phyloP scores from a whole-genome alignment of 2,113 vertebrate species.

The Odocoileus virginianus region DNA sequence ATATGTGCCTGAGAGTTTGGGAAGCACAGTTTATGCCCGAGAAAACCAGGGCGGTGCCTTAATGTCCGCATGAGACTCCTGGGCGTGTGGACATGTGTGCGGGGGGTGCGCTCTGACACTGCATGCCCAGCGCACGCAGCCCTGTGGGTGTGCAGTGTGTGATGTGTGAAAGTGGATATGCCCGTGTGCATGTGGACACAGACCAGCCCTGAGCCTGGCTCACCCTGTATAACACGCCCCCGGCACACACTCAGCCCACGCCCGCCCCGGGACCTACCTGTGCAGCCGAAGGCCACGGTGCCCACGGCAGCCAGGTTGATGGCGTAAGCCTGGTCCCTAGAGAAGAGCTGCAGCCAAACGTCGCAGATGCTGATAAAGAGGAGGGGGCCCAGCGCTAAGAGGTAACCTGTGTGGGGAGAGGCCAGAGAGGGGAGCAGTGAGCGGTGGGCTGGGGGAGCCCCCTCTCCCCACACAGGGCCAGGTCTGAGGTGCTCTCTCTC shows the following conservation, averaged over 20 bases:
- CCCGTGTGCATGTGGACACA: fast-evolving
- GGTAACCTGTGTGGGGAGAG: conserved; percentile 84
- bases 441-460: fast-evolving
- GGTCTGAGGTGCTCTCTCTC: background rate
- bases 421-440: fast-evolving
- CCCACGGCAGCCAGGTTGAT: conserved; percentile 93
- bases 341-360: conserved; percentile 94
- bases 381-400: conserved; percentile 92
- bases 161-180: background rate
- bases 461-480: fast-evolving
- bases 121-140: background rate
- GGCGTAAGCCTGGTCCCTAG: conserved; percentile 88
- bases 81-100: fast-evolving
- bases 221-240: fast-evolving
- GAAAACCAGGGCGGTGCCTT: background rate
- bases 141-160: background rate
- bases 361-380: conserved; percentile 95
- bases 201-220: background rate
- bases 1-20: fast-evolving
- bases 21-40: fast-evolving
- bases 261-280: conserved; percentile 84
- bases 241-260: background rate
- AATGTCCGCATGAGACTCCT: fast-evolving
- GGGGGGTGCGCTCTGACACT: fast-evolving
- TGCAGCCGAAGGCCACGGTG: conserved; percentile 96